These are phyloP conservation scores for Etheostoma nigrum DNA, from an alignment of 2,797 vertebrate genomes.

Conservation along the genomic window DNA sequence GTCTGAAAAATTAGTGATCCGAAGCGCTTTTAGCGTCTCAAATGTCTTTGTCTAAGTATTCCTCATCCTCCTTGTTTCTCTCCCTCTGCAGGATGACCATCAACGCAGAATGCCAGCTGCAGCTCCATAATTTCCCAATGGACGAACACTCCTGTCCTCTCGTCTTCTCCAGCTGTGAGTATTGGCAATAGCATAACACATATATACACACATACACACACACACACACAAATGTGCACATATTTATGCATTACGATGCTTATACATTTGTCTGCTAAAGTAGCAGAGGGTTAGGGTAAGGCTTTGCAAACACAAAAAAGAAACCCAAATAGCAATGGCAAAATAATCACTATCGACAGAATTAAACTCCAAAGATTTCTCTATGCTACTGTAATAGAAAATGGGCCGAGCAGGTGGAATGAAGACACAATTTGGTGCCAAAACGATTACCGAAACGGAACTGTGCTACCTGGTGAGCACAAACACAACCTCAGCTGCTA, in stretches of 20 bases:
- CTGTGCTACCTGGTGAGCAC: neutral
- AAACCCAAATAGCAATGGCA: neutral
- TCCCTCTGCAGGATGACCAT: conserved; percentile 90
- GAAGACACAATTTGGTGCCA: too few relatives aligned
- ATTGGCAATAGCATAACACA: conserved; percentile 35
- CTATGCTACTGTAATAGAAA: too few relatives aligned
- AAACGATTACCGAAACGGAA: neutral
- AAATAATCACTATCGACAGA: neutral
- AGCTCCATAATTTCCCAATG: conserved; percentile 97
- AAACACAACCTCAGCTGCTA: too few relatives aligned
- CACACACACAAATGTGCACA: neutral
- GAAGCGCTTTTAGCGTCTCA: neutral
- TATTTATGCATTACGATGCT: neutral
- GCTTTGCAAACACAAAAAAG: neutral
- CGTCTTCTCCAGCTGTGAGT: conserved; percentile 97
- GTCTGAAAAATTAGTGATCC: conserved; percentile 6
- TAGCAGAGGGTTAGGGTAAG: neutral
- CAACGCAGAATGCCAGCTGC: conserved; percentile 94
- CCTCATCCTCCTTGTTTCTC: conserved; percentile 15
- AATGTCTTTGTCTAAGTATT: conserved; percentile 37
- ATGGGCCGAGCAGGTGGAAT: too few relatives aligned
- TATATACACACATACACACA: neutral
- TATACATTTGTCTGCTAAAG: neutral
- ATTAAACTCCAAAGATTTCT: neutral
- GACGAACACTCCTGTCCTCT: conserved; percentile 95